A percentile compares a stretch with the other conserved stretches of the same genome.
Evolutionary conservation across 2,113 vertebrate species (phyloP).

Genomic region (Xiphophorus couchianus): DNA sequence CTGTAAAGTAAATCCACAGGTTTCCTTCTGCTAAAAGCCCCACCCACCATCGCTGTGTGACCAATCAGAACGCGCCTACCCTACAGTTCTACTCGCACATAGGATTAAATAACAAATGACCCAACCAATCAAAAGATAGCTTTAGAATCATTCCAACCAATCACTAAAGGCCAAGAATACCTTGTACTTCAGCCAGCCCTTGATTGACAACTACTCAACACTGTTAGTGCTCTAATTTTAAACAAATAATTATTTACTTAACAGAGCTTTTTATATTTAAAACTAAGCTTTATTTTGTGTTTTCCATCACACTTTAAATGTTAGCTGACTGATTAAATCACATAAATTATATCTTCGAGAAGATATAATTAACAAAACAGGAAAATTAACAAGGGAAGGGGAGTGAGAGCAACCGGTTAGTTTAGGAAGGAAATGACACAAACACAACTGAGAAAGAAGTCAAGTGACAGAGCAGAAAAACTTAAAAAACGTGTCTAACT

Average conservation of each 20-base stretch:
- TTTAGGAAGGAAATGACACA: conserved; percentile 35
- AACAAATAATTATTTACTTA: not conserved
- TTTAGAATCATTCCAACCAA: conserved; percentile 32
- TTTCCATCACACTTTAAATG: not conserved
- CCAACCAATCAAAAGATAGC: conserved; percentile 48
- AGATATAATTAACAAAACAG: not conserved
- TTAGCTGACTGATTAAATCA: not conserved
- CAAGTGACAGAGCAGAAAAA: conserved; percentile 31
- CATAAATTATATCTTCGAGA: not conserved
- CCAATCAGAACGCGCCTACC: conserved; percentile 44
- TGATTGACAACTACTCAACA: not conserved
- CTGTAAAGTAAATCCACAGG: conserved; percentile 17
- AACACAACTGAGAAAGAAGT: conserved; percentile 10
- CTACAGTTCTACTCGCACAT: accelerated
- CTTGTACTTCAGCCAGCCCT: conserved; percentile 31
- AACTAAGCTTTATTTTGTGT: not conserved
- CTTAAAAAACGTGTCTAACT: not conserved
- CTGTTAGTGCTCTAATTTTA: not conserved
- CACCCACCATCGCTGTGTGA: conserved; percentile 3
- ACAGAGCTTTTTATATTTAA: not conserved
- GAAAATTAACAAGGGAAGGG: not conserved
- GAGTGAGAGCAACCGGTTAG: not conserved
- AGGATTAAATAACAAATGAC: conserved; percentile 9
- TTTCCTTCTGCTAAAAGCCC: not conserved
- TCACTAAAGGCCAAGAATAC: conserved; percentile 76